Conservation (phyloP, 2,113 vertebrate genomes). For the Oreocharis arfaki region DNA sequence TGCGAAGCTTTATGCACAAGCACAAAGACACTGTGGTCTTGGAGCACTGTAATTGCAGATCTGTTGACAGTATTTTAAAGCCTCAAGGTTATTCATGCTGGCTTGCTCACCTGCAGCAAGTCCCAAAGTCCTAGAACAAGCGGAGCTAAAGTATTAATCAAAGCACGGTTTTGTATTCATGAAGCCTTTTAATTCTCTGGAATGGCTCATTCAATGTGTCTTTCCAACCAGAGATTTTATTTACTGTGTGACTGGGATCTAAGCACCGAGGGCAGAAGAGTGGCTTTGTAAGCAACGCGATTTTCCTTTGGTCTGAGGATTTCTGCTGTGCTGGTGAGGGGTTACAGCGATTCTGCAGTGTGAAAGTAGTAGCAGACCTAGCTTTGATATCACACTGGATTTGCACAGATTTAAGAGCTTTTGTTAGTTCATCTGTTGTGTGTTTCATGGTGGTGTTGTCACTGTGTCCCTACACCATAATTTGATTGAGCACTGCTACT, state of each 20-base stretch:
- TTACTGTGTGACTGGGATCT: neutral
- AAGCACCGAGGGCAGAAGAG: neutral
- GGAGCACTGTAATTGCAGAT: constrained; percentile 35
- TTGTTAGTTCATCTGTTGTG: constrained; percentile 41
- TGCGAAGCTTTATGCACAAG: constrained; percentile 28
- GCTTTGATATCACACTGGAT: neutral
- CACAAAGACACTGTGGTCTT: constrained; percentile 43
- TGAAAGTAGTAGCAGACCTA: constrained; percentile 21
- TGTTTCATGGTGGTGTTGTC: constrained; percentile 60
- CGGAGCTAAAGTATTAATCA: neutral
- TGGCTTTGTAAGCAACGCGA: neutral
- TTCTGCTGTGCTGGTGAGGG: neutral
- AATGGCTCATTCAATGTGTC: neutral
- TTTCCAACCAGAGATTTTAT: neutral
- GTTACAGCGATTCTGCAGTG: neutral
- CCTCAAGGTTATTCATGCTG: neutral
- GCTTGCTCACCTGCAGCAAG: constrained; percentile 30
- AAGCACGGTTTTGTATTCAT: neutral
- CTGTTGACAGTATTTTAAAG: constrained; percentile 19
- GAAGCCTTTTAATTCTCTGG: neutral
- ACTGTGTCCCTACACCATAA: constrained; percentile 69
- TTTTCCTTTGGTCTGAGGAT: neutral
- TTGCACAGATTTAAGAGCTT: constrained; percentile 53
- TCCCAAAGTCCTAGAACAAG: neutral
- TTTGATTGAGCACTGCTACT: constrained; percentile 68